Percentiles rank a stretch among this genome's conserved stretches.
Conservation (phyloP, 2,888 invertebrate species). For the Mythimna pallens region DNA sequence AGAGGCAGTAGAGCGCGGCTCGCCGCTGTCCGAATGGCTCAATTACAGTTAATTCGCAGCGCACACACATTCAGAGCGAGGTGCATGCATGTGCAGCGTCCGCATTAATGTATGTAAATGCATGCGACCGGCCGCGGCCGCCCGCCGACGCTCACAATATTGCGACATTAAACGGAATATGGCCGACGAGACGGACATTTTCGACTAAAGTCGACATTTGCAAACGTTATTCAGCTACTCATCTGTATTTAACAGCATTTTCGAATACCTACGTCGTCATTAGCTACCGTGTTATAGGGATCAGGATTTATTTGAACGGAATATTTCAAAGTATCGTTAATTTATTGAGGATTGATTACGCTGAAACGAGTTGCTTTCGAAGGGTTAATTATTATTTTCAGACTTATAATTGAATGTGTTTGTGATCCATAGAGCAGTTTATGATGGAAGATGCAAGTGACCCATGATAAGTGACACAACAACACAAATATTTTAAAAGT, state of each 20-base stretch:
- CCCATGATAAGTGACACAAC: background rate
- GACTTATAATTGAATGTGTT: background rate
- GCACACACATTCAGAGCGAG: constrained; percentile 87
- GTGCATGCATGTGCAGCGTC: constrained; percentile 87
- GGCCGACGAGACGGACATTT: constrained; percentile 87
- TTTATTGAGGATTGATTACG: constrained; percentile 26
- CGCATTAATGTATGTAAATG: constrained; percentile 90
- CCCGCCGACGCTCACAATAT: constrained; percentile 88
- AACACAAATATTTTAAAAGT: background rate
- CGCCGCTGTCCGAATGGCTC: constrained; percentile 88
- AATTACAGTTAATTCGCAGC: constrained; percentile 90
- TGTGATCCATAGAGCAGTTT: background rate
- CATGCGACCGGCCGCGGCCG: constrained; percentile 87
- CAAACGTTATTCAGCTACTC: constrained; percentile 82
- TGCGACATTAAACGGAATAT: constrained; percentile 90
- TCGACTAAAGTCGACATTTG: constrained; percentile 87
- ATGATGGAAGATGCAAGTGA: background rate
- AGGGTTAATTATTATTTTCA: constrained; percentile 12
- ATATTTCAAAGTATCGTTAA: constrained; percentile 25
- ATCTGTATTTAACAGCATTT: constrained; percentile 78
- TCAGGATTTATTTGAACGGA: constrained; percentile 23
- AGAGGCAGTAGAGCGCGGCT: constrained; percentile 82
- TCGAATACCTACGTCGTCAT: constrained; percentile 66
- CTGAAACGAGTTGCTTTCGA: constrained; percentile 15
- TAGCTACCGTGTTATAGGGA: constrained; percentile 45